Evolutionary conservation across 2,888 invertebrate genomes (phyloP), one percentile per base, ranked within the genome.

Genomic region (Drosophila niveifrons): DNA sequence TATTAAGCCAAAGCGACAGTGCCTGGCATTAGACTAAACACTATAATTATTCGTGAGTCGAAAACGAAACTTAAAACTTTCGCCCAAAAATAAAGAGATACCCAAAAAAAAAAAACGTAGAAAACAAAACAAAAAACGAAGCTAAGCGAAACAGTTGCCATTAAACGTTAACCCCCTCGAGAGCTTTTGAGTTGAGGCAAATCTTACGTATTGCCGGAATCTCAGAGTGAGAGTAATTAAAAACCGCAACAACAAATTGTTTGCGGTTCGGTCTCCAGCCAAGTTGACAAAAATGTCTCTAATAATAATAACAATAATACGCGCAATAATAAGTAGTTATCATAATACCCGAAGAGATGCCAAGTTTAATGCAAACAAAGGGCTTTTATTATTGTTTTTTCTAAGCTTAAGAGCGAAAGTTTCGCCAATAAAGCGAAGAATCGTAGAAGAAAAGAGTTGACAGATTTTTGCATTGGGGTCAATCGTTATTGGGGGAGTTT

Each of bases 71-170:
- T 34, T 7, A 53, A 78, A 72, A 80, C 83, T 83, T 83, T 83
- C 83, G 83, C 83, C 72, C 70, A 69, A 72, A 58, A 63, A 41
- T 44, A 3, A 36, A n/a, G 11, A 1, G 36, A n/a, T 3, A 15
- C 6, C 13, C 13, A 41, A 41, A 13, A 6, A 23, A 23, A 18
- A 23, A 23, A 23, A 23, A 4, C 1, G 23, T 1, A 23, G 23
- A 23, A 23, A 23, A 23, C 23, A 23, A 23, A 23, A 23, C 36
- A 36, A 36, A 59, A 59, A 41, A 29, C 23, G 74, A 53, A 63
- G 62, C 72, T 47, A 81, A 82, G 62, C 72, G 50, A 81, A 82
- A 73, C 70, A 88, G 83, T 80, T 83, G 80, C 68, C 86, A 83
- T 83, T 88, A 82, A 72, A 70, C 52, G 71, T 57, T 64, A 75